A percentile compares a stretch with the other conserved stretches of the same genome.
These are phyloP conservation scores for Conus canariensis DNA, from an alignment of 2,888 invertebrate species.

Conservation along the genomic window DNA sequence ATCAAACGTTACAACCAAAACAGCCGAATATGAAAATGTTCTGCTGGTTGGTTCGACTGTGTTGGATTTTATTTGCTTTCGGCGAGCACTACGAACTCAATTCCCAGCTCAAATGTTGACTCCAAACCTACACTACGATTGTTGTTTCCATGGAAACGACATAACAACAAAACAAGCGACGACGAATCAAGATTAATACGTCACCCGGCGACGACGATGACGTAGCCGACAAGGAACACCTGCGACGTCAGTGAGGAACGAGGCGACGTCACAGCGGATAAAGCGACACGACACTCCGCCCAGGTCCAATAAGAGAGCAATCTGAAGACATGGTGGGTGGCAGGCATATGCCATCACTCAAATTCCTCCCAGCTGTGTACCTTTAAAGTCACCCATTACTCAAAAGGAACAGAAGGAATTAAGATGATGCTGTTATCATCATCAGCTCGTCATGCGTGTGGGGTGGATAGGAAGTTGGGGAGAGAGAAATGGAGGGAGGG, in stretches of 20 bases:
- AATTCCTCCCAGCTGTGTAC: neutral
- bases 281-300: neutral
- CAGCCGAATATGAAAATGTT: too few relatives aligned
- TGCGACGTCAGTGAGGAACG: constrained; percentile 20
- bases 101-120: too few relatives aligned
- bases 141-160: too few relatives aligned
- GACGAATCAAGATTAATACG: neutral
- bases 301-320: neutral
- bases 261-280: neutral
- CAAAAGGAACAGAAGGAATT: neutral
- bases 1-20: too few relatives aligned
- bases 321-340: neutral
- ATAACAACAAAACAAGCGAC: neutral
- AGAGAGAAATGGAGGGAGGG: too few relatives aligned
- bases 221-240: neutral
- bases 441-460: neutral
- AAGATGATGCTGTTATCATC: neutral
- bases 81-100: too few relatives aligned
- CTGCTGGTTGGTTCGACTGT: too few relatives aligned
- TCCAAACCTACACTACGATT: too few relatives aligned
- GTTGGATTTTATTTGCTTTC: too few relatives aligned
- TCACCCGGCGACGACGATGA: neutral
- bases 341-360: neutral
- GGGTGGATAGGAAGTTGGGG: neutral
- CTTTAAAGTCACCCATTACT: neutral